These are phyloP conservation scores for Dreissena rostriformis DNA, from an alignment of 1,140 invertebrate species.

Conservation along the genomic window DNA sequence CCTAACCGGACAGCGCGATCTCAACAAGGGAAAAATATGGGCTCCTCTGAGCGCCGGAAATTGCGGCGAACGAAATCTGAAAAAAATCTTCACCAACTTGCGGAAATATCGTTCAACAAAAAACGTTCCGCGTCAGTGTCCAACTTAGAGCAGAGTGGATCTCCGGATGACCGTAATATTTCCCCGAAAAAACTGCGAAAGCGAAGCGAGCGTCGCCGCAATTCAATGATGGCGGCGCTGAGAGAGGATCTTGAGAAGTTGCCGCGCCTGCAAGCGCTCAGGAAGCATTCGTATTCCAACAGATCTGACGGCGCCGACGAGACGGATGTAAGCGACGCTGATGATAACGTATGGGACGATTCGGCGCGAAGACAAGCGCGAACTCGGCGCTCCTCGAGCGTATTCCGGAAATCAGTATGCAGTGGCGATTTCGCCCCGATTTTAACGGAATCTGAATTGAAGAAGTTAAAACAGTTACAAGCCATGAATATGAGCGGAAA, in stretches of 20 bases:
- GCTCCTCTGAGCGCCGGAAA: neutral
- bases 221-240: slow-evolving; percentile 54
- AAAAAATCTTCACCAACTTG: neutral
- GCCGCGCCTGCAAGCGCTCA: slow-evolving; percentile 39
- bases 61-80: slow-evolving; percentile 13
- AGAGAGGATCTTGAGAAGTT: slow-evolving; percentile 52
- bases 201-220: slow-evolving; percentile 13
- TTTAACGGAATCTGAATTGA: slow-evolving; percentile 50
- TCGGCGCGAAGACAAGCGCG: neutral
- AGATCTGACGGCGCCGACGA: neutral
- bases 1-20: slow-evolving; percentile 25
- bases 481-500: slow-evolving; percentile 55
- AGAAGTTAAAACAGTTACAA: slow-evolving; percentile 61
- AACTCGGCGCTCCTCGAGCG: slow-evolving; percentile 26
- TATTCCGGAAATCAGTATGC: neutral
- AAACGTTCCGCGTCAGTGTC: too few species aligned
- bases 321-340: slow-evolving; percentile 6
- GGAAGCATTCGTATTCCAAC: neutral
- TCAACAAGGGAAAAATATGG: neutral
- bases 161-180: neutral
- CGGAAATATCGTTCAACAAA: too few species aligned
- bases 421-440: slow-evolving; percentile 1
- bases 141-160: too few species aligned
- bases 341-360: neutral
- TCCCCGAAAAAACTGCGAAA: neutral